phyloP scores from a whole-genome alignment of 2,113 vertebrate genomes.

The Pseudolaguvia tuberculata region DNA sequence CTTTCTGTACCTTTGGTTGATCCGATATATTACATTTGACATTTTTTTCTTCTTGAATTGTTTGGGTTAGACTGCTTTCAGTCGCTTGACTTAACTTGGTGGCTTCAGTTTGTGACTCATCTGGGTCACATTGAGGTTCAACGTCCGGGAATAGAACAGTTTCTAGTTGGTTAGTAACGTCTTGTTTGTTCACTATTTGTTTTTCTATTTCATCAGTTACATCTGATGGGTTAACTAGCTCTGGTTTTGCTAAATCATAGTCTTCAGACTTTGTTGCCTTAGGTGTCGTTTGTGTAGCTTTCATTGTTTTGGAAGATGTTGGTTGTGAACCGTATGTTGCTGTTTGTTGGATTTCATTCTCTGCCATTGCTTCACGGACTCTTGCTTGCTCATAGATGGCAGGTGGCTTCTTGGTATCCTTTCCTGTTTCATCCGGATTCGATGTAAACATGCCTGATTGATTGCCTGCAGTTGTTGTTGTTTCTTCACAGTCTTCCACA shows the following conservation, averaged over 20 bases:
- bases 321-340: background rate
- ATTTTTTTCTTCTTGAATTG: background rate
- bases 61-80: background rate
- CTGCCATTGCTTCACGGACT: background rate
- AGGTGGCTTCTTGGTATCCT: background rate
- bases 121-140: background rate
- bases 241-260: background rate
- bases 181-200: background rate
- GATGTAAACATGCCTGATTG: background rate
- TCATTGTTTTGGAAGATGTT: background rate
- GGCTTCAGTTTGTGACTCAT: conserved; percentile 16
- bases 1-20: conserved; percentile 11
- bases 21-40: background rate
- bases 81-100: conserved; percentile 5
- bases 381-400: conserved; percentile 12
- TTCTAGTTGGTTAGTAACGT: no score
- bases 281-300: background rate
- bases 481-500: background rate
- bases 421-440: background rate
- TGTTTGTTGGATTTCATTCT: background rate
- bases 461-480: background rate
- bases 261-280: background rate
- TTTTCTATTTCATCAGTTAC: conserved; percentile 1
- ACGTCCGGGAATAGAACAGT: background rate
- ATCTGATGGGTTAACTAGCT: background rate